Base-by-base conservation (phyloP, 2,113 vertebrate species). In the Caretta caretta region DNA sequence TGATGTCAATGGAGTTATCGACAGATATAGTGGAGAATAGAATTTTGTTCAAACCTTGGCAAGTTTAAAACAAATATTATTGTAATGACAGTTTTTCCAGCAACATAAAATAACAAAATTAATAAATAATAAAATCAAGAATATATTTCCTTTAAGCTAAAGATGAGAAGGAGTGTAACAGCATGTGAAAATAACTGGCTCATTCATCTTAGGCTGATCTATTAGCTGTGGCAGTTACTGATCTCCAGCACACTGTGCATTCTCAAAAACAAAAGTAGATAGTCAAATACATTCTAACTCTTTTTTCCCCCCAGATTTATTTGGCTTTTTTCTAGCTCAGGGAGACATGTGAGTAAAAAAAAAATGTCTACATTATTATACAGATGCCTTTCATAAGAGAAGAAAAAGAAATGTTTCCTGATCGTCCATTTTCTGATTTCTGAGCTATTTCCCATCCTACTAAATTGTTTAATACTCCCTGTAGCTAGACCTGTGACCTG, bases 391-490 rank as follows among this genome's bases (percentile, higher is more conserved):
- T 93, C 84, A 65, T 51, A 88, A 75, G 53, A 80, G 24, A 86
- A 85, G 84, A 93, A 90, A 92, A 91, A 24, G 72, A 88, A 87
- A 76, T 85, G 90, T 10, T 93, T 93, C 84, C 16, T 53, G 90
- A 89, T 94, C 65, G 53, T 93, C 59, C 75, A 27, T 94, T 94
- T 93, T 93, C 89, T 96, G 87, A 97, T 88, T 94, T 94, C 91
- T 94, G 83, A 92, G 89, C 76, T 75, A 81, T 91, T 95, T 96
- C 80, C 90, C 84, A 57, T 91, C 78, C 72, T 59, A 49, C 92
- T 89, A 95, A 96, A 98, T 97, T 97, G 97, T 98, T 98, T 97
- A 97, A 97, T 86, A 84, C 90, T 93, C 96, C 95, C 95, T 90
- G 75, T 92, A 95, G 93, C 51, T 90, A 93, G 93, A 92, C 94